Percentiles rank a stretch among this genome's conserved stretches.
These are phyloP conservation scores for Pedetes capensis DNA, from an alignment of 2,113 vertebrate genomes.

Conservation along the genomic window DNA sequence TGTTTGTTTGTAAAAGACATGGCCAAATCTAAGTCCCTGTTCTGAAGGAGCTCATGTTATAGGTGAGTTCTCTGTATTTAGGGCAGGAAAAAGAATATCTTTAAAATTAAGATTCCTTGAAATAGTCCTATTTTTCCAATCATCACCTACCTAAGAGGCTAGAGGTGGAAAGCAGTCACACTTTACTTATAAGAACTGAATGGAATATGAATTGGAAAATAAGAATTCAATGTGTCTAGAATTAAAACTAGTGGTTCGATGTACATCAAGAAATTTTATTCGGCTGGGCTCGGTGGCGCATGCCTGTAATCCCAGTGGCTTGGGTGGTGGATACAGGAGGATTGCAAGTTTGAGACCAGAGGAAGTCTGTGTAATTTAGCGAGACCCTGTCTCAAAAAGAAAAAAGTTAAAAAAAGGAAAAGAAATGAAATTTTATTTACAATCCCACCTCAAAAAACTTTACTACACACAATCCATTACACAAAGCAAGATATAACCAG, in stretches of 20 bases:
- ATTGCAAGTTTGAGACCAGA: no score
- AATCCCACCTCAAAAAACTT: not conserved
- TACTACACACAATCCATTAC: constrained; percentile 34
- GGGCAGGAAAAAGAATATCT: not conserved
- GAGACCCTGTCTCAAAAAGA: no score
- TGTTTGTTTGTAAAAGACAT: not conserved
- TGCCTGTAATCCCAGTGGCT: no score
- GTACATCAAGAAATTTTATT: constrained; percentile 6
- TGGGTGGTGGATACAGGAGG: no score
- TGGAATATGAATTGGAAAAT: constrained; percentile 33
- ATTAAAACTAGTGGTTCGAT: not conserved
- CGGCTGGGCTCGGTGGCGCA: no score
- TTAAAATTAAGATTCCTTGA: constrained; percentile 31
- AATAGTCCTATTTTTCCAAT: constrained; percentile 36
- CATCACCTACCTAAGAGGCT: constrained; percentile 6
- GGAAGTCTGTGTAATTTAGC: no score
- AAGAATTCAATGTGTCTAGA: constrained; percentile 42
- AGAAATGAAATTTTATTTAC: constrained; percentile 29
- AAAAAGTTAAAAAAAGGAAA: no score
- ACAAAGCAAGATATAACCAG: constrained; percentile 1
- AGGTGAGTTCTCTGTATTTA: not conserved
- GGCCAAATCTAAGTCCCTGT: not conserved
- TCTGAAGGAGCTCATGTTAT: not conserved
- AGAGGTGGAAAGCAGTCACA: not conserved
- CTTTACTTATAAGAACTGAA: not conserved